Evolutionary conservation across 64 coral and sea anemone genomes (phyloP).

Genomic region (Porites lutea): DNA sequence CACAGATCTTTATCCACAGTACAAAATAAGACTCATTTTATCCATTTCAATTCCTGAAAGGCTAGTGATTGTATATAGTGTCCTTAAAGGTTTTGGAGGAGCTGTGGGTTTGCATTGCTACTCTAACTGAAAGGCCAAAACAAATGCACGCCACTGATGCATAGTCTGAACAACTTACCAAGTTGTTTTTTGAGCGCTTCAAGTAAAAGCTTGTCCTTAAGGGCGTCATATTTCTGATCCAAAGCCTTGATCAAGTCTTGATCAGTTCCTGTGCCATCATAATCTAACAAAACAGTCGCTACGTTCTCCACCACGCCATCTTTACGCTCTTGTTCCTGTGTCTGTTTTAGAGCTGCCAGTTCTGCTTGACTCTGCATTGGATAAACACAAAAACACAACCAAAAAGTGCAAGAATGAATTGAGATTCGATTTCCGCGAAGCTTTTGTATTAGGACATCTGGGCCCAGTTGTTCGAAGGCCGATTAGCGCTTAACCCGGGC

Average conservation of each 20-base stretch:
- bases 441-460: too few relatives aligned
- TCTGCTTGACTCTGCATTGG: conserved; percentile 63
- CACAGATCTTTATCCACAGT: too few relatives aligned
- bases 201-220: conserved; percentile 92
- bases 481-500: too few relatives aligned
- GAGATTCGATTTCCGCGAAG: too few relatives aligned
- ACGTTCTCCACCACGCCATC: conserved; percentile 83
- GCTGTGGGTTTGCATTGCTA: too few relatives aligned
- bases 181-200: conserved; percentile 97
- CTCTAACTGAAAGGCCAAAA: too few relatives aligned
- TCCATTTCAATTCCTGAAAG: too few relatives aligned
- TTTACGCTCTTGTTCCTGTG: conserved; percentile 76
- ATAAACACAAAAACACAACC: background rate
- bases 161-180: conserved; percentile 49
- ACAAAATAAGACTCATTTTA: too few relatives aligned
- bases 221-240: conserved; percentile 94
- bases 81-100: too few relatives aligned
- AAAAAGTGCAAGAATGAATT: background rate
- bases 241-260: conserved; percentile 83
- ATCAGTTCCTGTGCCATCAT: conserved; percentile 92
- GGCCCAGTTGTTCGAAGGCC: too few relatives aligned
- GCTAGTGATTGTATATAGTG: too few relatives aligned
- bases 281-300: conserved; percentile 78
- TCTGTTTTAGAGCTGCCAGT: conserved; percentile 45
- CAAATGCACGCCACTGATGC: too few relatives aligned